Evolutionary conservation across 2,888 invertebrate genomes (phyloP).

Genomic region (Ferrisia virgata): DNA sequence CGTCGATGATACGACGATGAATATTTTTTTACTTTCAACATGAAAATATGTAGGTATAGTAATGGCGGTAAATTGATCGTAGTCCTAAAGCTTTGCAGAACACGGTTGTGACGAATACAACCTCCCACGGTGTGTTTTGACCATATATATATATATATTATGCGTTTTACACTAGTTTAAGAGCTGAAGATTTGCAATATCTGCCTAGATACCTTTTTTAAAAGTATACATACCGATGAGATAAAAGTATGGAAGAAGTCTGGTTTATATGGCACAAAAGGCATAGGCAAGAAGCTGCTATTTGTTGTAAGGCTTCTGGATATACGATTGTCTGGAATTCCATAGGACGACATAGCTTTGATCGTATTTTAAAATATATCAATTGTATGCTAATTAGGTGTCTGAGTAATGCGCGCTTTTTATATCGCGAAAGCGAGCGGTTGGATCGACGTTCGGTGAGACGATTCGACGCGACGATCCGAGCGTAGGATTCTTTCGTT

Average conservation of each 20-base stretch:
- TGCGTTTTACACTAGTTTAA: too few relatives aligned
- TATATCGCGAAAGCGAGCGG: not conserved
- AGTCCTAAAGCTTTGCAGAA: not conserved
- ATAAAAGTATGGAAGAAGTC: not conserved
- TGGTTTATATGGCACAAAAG: not conserved
- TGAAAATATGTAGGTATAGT: too few relatives aligned
- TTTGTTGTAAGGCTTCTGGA: conserved; percentile 43
- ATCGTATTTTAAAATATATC: conserved; percentile 44
- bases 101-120: not conserved
- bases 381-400: conserved; percentile 43
- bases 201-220: not conserved
- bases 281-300: not conserved
- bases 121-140: conserved; percentile 23
- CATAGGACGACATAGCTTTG: conserved; percentile 15
- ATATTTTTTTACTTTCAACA: not conserved
- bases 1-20: not conserved
- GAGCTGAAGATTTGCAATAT: not conserved
- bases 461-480: too few relatives aligned
- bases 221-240: not conserved
- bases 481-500: too few relatives aligned
- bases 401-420: not conserved
- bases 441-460: not conserved
- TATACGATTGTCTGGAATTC: conserved; percentile 41
- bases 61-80: not conserved
- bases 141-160: not conserved